phyloP scores from a whole-genome alignment of 2,113 vertebrate genomes.

The Caretta caretta region DNA sequence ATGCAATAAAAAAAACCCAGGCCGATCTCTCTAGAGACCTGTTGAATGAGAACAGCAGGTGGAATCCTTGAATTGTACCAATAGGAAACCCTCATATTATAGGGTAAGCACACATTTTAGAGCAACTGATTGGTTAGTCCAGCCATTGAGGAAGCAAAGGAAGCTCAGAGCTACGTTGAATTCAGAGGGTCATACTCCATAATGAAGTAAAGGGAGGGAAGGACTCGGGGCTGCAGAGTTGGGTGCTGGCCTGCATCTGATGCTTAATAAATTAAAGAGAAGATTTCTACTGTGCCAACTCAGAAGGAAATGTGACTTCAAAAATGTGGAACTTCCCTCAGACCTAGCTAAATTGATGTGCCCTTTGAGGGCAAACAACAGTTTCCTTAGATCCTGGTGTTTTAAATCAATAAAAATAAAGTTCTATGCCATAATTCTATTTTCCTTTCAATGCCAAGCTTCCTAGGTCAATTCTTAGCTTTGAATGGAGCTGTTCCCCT shows the following conservation, averaged over 20 bases:
- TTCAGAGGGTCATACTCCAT: accelerated
- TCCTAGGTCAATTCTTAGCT: background rate
- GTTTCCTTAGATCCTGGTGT: background rate
- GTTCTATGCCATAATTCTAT: background rate
- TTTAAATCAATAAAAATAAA: background rate
- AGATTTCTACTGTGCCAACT: background rate
- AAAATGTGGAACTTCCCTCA: background rate
- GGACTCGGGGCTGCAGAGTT: background rate
- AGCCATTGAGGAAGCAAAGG: background rate
- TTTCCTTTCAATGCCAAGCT: background rate
- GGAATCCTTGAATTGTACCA: background rate
- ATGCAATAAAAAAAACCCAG: background rate
- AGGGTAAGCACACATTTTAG: accelerated
- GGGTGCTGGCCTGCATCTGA: background rate
- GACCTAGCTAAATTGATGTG: background rate
- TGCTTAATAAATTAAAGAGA: accelerated
- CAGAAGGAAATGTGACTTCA: background rate
- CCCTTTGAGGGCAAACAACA: background rate
- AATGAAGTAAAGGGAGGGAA: background rate
- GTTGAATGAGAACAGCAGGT: background rate
- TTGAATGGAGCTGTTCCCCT: background rate
- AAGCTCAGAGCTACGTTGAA: accelerated
- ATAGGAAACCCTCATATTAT: background rate
- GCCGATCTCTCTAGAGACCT: background rate
- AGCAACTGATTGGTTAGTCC: background rate